phyloP scores from a whole-genome alignment of 2,797 vertebrate genomes.

The Melanogrammus aeglefinus region DNA sequence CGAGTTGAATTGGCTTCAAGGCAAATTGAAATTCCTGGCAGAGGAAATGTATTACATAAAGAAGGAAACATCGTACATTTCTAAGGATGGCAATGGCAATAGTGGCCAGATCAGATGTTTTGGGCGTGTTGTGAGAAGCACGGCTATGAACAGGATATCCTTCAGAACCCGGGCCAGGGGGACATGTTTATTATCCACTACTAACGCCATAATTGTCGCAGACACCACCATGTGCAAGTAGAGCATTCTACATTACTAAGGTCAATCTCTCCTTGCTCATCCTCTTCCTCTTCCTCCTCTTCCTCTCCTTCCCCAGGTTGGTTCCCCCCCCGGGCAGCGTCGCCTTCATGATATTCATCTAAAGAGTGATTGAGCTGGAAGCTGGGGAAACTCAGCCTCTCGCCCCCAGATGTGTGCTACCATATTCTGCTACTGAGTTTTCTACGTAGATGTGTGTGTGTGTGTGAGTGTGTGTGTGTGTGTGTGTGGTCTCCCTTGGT shows the following conservation, averaged over 20 bases:
- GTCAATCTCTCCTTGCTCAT: conserved; percentile 13
- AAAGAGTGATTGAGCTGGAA: background rate
- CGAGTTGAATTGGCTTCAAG: background rate
- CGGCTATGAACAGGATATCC: background rate
- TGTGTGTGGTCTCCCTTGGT: background rate
- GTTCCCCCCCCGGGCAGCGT: background rate
- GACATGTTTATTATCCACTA: background rate
- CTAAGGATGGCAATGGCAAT: background rate
- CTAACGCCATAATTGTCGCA: background rate
- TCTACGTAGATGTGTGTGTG: background rate
- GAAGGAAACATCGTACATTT: background rate
- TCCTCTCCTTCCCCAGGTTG: background rate
- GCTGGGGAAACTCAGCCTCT: background rate
- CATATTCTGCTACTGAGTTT: background rate
- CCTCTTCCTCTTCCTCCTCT: background rate
- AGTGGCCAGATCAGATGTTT: background rate
- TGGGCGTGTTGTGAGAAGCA: background rate
- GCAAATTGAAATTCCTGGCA: background rate
- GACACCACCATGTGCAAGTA: background rate
- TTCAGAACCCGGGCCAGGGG: background rate
- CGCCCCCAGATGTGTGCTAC: background rate
- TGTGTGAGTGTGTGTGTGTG: background rate
- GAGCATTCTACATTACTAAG: background rate
- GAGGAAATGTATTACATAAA: background rate
- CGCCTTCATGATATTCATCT: background rate